These are phyloP conservation scores for Daubentonia madagascariensis DNA, from an alignment of 2,113 vertebrate genomes.

Conservation along the genomic window DNA sequence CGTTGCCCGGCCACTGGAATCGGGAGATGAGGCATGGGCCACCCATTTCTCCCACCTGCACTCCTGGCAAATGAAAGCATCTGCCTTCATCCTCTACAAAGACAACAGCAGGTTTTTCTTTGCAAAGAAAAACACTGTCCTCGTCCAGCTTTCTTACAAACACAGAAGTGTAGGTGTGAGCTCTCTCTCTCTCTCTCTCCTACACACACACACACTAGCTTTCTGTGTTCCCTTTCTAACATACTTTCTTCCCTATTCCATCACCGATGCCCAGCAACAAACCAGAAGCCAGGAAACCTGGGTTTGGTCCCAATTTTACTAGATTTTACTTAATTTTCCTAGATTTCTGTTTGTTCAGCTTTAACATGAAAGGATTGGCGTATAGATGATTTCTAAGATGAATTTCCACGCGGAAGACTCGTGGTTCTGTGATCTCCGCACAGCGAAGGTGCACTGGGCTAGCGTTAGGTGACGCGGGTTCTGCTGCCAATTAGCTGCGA, in stretches of 20 bases:
- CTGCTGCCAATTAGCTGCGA: not conserved
- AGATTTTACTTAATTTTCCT: not conserved
- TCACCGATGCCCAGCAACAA: not conserved
- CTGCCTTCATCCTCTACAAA: not conserved
- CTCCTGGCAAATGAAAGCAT: not conserved
- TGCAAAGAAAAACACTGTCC: not conserved
- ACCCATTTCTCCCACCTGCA: not conserved
- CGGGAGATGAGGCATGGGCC: not conserved
- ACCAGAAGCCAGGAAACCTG: not conserved
- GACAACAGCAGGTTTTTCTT: not conserved
- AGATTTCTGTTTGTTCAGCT: not conserved
- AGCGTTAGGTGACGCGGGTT: accelerated
- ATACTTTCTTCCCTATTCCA: not conserved
- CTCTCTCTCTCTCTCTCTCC: too few relatives aligned
- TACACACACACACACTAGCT: not conserved
- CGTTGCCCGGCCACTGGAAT: not conserved
- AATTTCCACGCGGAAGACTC: not conserved
- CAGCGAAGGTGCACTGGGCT: not conserved
- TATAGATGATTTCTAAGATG: not conserved
- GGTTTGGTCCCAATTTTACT: not conserved
- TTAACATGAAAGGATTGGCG: not conserved
- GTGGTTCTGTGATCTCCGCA: not conserved
- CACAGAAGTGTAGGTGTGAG: not conserved
- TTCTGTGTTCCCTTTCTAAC: not conserved
- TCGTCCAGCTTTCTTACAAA: not conserved